A percentile compares a stretch with the other conserved stretches of the same genome.
These are phyloP conservation scores for Fabriciana adippe DNA, from an alignment of 2,888 invertebrate species.

Conservation along the genomic window DNA sequence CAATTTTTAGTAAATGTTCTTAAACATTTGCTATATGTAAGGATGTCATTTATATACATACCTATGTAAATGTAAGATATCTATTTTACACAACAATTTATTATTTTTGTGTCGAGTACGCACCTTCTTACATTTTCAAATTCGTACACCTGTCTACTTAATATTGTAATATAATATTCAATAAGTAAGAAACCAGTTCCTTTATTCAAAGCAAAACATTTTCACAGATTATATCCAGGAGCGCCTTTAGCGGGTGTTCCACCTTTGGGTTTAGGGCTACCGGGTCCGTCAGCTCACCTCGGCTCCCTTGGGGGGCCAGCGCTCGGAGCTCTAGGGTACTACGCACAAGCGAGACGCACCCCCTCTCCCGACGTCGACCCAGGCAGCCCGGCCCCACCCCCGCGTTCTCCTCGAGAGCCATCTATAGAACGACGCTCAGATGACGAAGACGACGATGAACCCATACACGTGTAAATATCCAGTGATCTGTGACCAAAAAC, in stretches of 20 bases:
- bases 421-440: constrained; percentile 71
- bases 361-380: constrained; percentile 83
- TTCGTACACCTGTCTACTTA: too few relatives aligned
- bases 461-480: constrained; percentile 81
- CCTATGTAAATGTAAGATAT: too few relatives aligned
- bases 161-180: too few relatives aligned
- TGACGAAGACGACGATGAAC: constrained; percentile 84
- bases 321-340: constrained; percentile 79
- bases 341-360: constrained; percentile 75
- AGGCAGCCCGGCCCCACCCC: constrained; percentile 81
- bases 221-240: constrained; percentile 82
- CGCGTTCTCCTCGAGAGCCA: constrained; percentile 67
- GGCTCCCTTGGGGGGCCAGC: constrained; percentile 87
- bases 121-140: too few relatives aligned
- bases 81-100: too few relatives aligned
- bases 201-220: neutral
- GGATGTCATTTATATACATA: too few relatives aligned
- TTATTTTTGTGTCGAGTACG: too few relatives aligned
- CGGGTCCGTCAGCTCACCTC: constrained; percentile 86
- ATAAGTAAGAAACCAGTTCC: too few relatives aligned
- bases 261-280: constrained; percentile 83
- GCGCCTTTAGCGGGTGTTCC: constrained; percentile 82
- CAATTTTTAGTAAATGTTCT: too few relatives aligned
- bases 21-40: too few relatives aligned
- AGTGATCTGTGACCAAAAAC: constrained; percentile 41